phyloP scores from a whole-genome alignment of 2,888 invertebrate species.

The Cyclophora punctaria region DNA sequence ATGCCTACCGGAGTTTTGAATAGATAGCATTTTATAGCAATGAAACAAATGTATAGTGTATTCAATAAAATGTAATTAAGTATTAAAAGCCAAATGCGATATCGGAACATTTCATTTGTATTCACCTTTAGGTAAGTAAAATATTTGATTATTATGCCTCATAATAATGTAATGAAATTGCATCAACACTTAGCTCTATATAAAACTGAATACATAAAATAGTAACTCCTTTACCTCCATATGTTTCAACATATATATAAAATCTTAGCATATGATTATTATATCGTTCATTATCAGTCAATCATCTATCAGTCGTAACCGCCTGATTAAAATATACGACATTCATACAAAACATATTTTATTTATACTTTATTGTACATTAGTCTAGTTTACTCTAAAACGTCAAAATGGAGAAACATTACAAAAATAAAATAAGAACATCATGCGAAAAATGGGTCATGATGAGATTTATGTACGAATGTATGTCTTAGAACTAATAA shows the following conservation, averaged over 20 bases:
- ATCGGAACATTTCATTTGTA: constrained; percentile 38
- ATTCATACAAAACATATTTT: constrained; percentile 22
- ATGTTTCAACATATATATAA: constrained; percentile 42
- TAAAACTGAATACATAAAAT: constrained; percentile 22
- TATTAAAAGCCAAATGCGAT: constrained; percentile 73
- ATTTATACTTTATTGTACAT: constrained; percentile 1
- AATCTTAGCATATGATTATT: constrained; percentile 23
- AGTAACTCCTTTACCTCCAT: constrained; percentile 47
- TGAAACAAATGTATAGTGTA: constrained; percentile 74
- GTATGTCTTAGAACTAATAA: constrained; percentile 21
- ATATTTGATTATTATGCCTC: not conserved
- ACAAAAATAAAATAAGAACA: constrained; percentile 1
- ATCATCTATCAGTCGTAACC: constrained; percentile 21
- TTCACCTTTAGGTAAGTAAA: no score
- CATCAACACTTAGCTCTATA: constrained; percentile 4
- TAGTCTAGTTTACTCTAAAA: constrained; percentile 15
- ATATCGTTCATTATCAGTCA: constrained; percentile 26
- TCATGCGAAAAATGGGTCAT: constrained; percentile 9
- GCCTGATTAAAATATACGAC: constrained; percentile 11
- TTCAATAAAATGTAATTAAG: constrained; percentile 74
- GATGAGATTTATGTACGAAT: constrained; percentile 26
- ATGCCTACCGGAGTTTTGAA: constrained; percentile 73
- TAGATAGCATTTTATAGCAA: constrained; percentile 76
- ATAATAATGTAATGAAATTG: constrained; percentile 3
- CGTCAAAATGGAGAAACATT: constrained; percentile 1